A percentile compares a stretch with the other conserved stretches of the same genome.
Evolutionary conservation across 2,888 invertebrate genomes (phyloP).

Genomic region (Crocallis elinguaria): DNA sequence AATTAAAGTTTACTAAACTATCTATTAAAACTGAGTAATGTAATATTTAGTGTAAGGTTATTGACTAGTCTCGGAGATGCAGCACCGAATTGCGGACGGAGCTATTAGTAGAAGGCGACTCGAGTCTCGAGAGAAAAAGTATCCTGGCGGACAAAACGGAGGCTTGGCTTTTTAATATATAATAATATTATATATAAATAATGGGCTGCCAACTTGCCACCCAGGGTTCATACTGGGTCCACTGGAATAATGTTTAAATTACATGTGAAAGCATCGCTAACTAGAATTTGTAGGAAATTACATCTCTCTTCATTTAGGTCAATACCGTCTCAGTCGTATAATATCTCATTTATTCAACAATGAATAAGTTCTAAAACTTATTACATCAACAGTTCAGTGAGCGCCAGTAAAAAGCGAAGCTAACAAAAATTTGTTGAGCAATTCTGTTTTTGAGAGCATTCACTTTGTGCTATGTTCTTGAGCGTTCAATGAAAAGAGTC

Average conservation of each 20-base stretch:
- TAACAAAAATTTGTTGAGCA: slow-evolving; percentile 16
- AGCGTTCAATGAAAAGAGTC: slow-evolving; percentile 9
- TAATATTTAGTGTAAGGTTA: slow-evolving; percentile 5
- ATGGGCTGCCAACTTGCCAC: not conserved
- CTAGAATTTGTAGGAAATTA: not conserved
- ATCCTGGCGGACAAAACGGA: no score
- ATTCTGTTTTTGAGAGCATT: slow-evolving; percentile 34
- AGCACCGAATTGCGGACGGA: slow-evolving; percentile 27
- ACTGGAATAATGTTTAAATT: no score
- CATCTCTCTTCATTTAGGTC: not conserved
- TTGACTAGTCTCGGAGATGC: slow-evolving; percentile 19
- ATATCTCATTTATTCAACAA: no score
- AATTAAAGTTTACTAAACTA: no score
- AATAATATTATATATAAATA: no score
- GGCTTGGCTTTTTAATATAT: no score
- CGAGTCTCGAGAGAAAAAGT: not conserved
- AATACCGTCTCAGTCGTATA: no score
- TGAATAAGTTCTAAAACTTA: not conserved
- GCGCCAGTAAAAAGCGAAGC: slow-evolving; percentile 3
- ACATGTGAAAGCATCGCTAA: not conserved
- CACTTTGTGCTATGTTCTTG: slow-evolving; percentile 23
- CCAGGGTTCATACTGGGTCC: not conserved
- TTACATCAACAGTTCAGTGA: not conserved
- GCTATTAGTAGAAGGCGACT: not conserved
- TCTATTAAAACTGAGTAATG: no score